Evolutionary conservation across 2,888 invertebrate species (phyloP).

Genomic region (Phyllotreta striolata): DNA sequence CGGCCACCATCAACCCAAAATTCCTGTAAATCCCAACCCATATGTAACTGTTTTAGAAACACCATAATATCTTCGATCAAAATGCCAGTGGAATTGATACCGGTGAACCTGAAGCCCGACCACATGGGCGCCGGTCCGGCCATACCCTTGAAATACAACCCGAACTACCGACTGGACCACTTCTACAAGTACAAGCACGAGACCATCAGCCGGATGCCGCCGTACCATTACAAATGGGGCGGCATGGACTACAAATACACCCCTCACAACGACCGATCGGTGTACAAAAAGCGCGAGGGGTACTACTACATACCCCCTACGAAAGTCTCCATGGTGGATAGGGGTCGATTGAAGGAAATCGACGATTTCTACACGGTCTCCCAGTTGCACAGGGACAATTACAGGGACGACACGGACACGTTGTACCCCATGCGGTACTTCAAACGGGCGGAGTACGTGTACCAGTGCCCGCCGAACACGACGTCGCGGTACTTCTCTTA

Average conservation of each 20-base stretch:
- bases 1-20: neutral
- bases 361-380: slow-evolving; percentile 63
- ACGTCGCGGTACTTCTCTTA: slow-evolving; percentile 67
- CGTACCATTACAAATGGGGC: slow-evolving; percentile 59
- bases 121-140: slow-evolving; percentile 59
- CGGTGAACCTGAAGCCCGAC: slow-evolving; percentile 48
- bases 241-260: slow-evolving; percentile 56
- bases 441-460: slow-evolving; percentile 62
- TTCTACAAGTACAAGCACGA: slow-evolving; percentile 62
- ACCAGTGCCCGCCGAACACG: slow-evolving; percentile 68
- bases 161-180: slow-evolving; percentile 38
- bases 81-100: slow-evolving; percentile 45
- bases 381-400: slow-evolving; percentile 69
- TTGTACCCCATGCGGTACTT: slow-evolving; percentile 69
- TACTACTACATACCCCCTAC: slow-evolving; percentile 55
- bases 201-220: slow-evolving; percentile 53
- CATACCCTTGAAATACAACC: slow-evolving; percentile 24
- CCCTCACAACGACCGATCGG: slow-evolving; percentile 56
- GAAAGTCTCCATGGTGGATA: slow-evolving; percentile 58
- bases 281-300: slow-evolving; percentile 53
- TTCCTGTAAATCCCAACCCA: neutral
- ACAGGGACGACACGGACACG: slow-evolving; percentile 64
- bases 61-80: neutral
- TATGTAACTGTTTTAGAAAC: too few relatives aligned
- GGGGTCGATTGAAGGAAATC: slow-evolving; percentile 59